Base-by-base conservation (phyloP, 2,797 vertebrate species). In the Thaleichthys pacificus region DNA sequence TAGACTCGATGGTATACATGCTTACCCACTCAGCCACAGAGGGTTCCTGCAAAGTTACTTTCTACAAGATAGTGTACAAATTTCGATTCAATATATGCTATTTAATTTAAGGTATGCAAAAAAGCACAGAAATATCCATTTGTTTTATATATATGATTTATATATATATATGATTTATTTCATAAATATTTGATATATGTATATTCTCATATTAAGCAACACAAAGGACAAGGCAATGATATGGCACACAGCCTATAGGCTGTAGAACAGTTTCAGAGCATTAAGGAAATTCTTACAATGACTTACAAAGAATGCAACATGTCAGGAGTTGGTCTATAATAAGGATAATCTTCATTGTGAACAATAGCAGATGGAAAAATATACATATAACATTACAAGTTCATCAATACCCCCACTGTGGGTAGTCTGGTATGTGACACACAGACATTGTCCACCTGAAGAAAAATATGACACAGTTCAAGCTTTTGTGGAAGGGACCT, bases 151-250 rank as follows among this genome's bases (percentile, higher is more conserved):
- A 47, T 47, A 47, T 47, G 9, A 47, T 47, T 47, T 47, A 47
- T 47, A 47, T 47, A 47, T 42, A 42, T 47, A 47, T 47, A 47
- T 47, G 42, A 3, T 47, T 84, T 87, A 82, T 80, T 74, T 65
- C 77, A 78, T 74, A 82, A 76, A 75, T 66, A 70, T 30, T 75
- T 73, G 60, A 84, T 78, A 87, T 77, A 73, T 54, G 82, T 73
- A 82, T 64, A 82, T 74, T 76, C 8, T 32, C 66, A 63, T 65
- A 78, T 77, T 78, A 19, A 69, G 68, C 81, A 47, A 89, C 80
- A 80, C 35, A 84, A 35, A 77, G 65, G 70, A 86, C 80, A 63
- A 54, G 32, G 68, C 75, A 72, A 49, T 42, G 22, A 32, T 61
- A 30, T 68, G 49, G 42, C 42, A 35, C 63, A 42, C 21, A 6